Percentiles rank a stretch among this genome's conserved stretches.
These are phyloP conservation scores for Fregetta grallaria DNA, from an alignment of 2,113 vertebrate species.

Conservation along the genomic window DNA sequence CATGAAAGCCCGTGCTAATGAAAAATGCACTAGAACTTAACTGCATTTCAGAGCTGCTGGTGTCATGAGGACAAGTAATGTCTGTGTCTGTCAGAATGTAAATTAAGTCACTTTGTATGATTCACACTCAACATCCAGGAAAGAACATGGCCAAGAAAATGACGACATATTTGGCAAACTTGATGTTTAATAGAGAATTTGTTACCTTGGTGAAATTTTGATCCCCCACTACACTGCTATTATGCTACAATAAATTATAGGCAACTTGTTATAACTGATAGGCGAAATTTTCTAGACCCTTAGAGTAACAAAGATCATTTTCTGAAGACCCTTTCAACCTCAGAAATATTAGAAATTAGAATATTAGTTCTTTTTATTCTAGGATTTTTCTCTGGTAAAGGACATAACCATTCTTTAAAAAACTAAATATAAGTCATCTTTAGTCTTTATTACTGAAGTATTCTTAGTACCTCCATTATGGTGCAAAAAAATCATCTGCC, in stretches of 20 bases:
- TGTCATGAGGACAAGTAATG: slow-evolving; percentile 38
- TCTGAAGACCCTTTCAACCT: not conserved
- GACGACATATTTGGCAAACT: not conserved
- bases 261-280: not conserved
- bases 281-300: not conserved
- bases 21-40: slow-evolving; percentile 53
- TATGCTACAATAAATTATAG: not conserved
- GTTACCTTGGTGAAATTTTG: not conserved
- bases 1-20: not conserved
- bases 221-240: not conserved
- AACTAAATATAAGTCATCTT: not conserved
- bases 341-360: not conserved
- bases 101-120: not conserved
- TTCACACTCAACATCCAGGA: not conserved
- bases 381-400: not conserved
- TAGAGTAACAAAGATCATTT: not conserved
- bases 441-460: not conserved
- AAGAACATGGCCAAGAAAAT: not conserved
- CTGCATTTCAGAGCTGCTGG: slow-evolving; percentile 12
- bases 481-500: not conserved
- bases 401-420: not conserved
- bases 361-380: not conserved
- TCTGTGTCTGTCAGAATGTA: not conserved
- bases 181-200: not conserved
- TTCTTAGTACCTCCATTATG: not conserved